phyloP scores from a whole-genome alignment of 2,113 vertebrate genomes.

The Xyliphius kryptos region DNA sequence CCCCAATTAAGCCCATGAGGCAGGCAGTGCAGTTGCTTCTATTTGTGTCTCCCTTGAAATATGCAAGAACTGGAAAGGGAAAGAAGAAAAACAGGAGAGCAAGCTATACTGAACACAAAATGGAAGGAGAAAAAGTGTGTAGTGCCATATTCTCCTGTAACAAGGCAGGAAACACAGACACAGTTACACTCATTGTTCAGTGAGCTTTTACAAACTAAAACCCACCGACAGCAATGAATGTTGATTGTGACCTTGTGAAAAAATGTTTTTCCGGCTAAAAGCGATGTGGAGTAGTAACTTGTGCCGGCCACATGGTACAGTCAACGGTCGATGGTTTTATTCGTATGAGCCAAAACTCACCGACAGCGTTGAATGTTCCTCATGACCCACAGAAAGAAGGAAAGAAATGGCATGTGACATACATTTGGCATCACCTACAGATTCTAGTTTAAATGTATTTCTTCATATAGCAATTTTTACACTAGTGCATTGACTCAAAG shows the following conservation, averaged over 20 bases:
- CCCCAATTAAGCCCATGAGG: constrained; percentile 67
- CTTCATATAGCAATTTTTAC: too few relatives aligned
- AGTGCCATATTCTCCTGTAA: constrained; percentile 28
- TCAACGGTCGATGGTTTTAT: constrained; percentile 99
- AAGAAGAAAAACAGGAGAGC: constrained; percentile 36
- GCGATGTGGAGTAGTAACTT: constrained; percentile 16
- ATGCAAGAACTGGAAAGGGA: constrained; percentile 40
- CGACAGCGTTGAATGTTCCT: constrained; percentile 97
- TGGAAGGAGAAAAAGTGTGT: not conserved
- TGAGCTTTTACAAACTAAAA: constrained; percentile 96
- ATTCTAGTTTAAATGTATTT: too few relatives aligned
- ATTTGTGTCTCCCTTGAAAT: constrained; percentile 60
- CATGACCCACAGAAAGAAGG: constrained; percentile 59
- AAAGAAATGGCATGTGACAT: constrained; percentile 13
- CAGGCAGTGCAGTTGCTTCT: constrained; percentile 58
- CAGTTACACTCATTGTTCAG: constrained; percentile 99
- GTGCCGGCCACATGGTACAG: constrained; percentile 86
- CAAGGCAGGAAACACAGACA: constrained; percentile 74
- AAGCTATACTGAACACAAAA: not conserved
- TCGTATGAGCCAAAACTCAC: constrained; percentile 89
- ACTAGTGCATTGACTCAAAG: too few relatives aligned
- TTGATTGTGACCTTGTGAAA: constrained; percentile 86
- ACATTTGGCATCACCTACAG: not conserved
- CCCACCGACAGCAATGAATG: constrained; percentile 99
- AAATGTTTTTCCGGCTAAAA: not conserved